These are phyloP conservation scores for Alectura lathami DNA, from an alignment of 2,113 vertebrate genomes.

Conservation along the genomic window DNA sequence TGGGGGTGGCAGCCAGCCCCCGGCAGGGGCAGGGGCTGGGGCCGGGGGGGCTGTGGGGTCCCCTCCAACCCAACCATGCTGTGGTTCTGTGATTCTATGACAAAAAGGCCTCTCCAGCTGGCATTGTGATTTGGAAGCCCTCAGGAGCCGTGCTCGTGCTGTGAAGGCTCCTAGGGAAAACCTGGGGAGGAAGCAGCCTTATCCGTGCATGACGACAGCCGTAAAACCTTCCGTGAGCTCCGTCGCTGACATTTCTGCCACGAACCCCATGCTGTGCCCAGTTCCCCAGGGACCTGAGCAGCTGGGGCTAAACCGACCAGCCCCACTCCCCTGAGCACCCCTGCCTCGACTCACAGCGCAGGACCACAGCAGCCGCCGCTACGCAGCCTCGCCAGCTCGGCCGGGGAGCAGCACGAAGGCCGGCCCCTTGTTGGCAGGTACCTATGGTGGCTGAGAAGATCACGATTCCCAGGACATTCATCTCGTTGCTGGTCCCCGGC, in stretches of 20 bases:
- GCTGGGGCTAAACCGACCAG: neutral
- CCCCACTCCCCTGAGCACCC: neutral
- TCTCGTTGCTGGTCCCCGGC: constrained; percentile 87
- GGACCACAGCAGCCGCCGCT: rapidly evolving
- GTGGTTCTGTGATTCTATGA: too few relatives aligned
- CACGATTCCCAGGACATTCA: constrained; percentile 91
- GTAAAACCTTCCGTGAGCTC: neutral
- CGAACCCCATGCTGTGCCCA: rapidly evolving
- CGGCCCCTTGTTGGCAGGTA: neutral
- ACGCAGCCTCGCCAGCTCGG: rapidly evolving
- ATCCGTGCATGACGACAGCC: rapidly evolving
- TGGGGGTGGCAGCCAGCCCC: too few relatives aligned
- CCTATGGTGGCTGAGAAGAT: constrained; percentile 92
- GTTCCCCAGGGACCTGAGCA: neutral
- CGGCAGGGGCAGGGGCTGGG: too few relatives aligned
- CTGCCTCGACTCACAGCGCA: rapidly evolving
- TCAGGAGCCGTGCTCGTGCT: rapidly evolving
- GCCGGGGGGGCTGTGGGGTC: too few relatives aligned
- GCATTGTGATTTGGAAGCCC: neutral
- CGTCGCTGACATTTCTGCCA: rapidly evolving
- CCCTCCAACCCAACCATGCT: too few relatives aligned
- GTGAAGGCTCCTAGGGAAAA: neutral
- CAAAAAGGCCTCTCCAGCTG: neutral
- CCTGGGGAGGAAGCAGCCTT: neutral
- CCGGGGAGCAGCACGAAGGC: rapidly evolving